Conservation (phyloP, 2,888 invertebrate genomes). For the Mesorhabditis belari region DNA sequence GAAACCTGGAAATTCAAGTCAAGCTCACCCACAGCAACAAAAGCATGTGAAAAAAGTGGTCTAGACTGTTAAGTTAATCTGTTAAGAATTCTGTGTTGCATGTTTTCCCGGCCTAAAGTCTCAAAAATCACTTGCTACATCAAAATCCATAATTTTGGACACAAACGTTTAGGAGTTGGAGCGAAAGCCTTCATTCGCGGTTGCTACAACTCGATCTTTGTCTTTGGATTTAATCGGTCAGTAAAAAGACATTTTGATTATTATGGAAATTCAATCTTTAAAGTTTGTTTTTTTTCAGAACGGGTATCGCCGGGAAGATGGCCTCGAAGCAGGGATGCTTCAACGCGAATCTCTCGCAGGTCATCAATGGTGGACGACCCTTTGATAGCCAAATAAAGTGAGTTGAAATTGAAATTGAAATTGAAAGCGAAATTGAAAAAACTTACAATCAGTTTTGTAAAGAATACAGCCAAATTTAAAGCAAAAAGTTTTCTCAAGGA, state of each 20-base stretch:
- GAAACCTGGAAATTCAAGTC: too few relatives aligned
- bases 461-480: not conserved
- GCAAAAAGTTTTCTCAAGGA: not conserved
- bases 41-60: too few relatives aligned
- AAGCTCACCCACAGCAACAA: too few relatives aligned
- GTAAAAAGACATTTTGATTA: not conserved
- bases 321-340: slow-evolving; percentile 32
- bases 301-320: slow-evolving; percentile 21
- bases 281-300: not conserved
- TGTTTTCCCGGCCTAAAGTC: too few relatives aligned
- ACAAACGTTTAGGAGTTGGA: slow-evolving; percentile 44
- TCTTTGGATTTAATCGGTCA: slow-evolving; percentile 42
- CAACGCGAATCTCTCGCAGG: slow-evolving; percentile 34
- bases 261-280: not conserved
- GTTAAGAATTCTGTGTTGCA: too few relatives aligned
- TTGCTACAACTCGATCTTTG: slow-evolving; percentile 35
- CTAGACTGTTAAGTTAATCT: too few relatives aligned
- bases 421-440: not conserved
- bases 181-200: slow-evolving; percentile 45
- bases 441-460: not conserved
- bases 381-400: slow-evolving; percentile 31
- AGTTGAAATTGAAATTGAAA: not conserved
- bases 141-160: too few relatives aligned
- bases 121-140: too few relatives aligned
- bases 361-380: slow-evolving; percentile 35